A percentile compares a stretch with the other conserved stretches of the same genome.
phyloP scores from a whole-genome alignment of 2,888 invertebrate genomes.

The Temnothorax ravouxi region DNA sequence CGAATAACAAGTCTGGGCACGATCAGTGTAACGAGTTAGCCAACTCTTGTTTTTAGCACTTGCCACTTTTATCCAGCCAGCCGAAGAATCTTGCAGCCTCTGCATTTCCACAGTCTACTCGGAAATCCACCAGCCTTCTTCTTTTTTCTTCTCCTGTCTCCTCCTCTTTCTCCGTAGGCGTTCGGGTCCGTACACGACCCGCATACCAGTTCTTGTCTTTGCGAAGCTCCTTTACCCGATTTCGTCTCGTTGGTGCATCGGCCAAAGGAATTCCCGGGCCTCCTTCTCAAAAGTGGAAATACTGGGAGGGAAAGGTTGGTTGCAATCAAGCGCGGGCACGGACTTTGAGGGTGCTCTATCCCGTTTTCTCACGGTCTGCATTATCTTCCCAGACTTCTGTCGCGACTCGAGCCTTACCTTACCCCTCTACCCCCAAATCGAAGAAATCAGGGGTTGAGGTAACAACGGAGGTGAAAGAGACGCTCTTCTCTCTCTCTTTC shows the following conservation, averaged over 20 bases:
- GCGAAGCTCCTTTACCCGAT: constrained; percentile 61
- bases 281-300: constrained; percentile 70
- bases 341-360: constrained; percentile 61
- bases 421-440: neutral
- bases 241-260: constrained; percentile 66
- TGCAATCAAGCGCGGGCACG: constrained; percentile 74
- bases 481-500: constrained; percentile 12
- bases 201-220: constrained; percentile 74
- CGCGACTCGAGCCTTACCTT: constrained; percentile 56
- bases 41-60: constrained; percentile 69
- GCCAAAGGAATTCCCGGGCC: constrained; percentile 69
- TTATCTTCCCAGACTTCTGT: constrained; percentile 67
- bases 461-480: constrained; percentile 64
- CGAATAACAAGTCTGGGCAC: constrained; percentile 66
- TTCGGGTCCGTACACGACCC: constrained; percentile 74
- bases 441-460: constrained; percentile 61
- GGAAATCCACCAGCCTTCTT: constrained; percentile 23
- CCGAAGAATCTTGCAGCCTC: constrained; percentile 62
- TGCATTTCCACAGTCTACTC: constrained; percentile 59
- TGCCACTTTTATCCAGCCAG: constrained; percentile 33
- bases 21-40: constrained; percentile 72
- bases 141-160: neutral
- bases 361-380: constrained; percentile 74
- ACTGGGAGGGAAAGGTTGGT: constrained; percentile 66
- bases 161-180: constrained; percentile 48